phyloP scores from a whole-genome alignment of 2,113 vertebrate genomes.

The Lepidothrix coronata region DNA sequence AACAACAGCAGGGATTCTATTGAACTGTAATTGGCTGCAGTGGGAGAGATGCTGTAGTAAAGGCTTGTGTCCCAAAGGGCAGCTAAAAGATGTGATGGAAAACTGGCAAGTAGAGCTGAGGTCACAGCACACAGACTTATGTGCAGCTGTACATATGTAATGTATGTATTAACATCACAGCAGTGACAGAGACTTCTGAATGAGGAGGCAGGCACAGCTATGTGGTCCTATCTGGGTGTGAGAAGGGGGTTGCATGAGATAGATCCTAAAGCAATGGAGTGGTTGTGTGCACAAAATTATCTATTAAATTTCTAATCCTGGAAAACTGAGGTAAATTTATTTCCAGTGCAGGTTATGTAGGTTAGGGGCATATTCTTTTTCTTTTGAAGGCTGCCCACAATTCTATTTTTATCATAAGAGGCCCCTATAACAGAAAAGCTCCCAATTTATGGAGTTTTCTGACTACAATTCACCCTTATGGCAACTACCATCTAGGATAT shows the following conservation, averaged over 20 bases:
- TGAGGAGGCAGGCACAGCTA: not conserved
- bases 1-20: not conserved
- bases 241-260: rapidly evolving
- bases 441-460: rapidly evolving
- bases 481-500: not conserved
- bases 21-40: not conserved
- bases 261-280: not conserved
- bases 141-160: not conserved
- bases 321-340: not conserved
- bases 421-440: not conserved
- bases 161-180: not conserved
- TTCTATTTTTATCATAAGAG: not conserved
- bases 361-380: not conserved
- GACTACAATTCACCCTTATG: not conserved
- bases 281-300: not conserved
- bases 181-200: not conserved
- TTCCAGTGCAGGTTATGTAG: not conserved
- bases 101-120: not conserved
- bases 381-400: not conserved
- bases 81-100: not conserved
- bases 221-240: not conserved
- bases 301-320: not conserved
- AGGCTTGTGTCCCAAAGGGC: not conserved
- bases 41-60: not conserved
- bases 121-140: not conserved